Evolutionary conservation across 2,888 invertebrate genomes (phyloP).

Genomic region (Aphidius colemani): DNA sequence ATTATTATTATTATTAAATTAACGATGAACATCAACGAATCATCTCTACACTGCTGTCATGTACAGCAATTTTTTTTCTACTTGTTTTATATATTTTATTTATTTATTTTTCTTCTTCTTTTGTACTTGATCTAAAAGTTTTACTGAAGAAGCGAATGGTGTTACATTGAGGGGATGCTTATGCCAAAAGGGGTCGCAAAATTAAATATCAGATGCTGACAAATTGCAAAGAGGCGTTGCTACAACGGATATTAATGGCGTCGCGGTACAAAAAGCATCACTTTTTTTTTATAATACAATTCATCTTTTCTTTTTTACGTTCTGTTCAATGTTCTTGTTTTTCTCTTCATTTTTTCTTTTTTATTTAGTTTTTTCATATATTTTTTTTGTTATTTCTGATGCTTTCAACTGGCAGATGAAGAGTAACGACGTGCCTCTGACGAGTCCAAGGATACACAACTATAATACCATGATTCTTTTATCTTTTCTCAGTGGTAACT

Average conservation of each 20-base stretch:
- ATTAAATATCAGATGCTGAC: conserved; percentile 61
- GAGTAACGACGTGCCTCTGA: conserved; percentile 51
- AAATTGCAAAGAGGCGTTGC: conserved; percentile 59
- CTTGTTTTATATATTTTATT: conserved; percentile 1
- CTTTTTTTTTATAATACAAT: conserved; percentile 29
- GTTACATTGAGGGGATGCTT: neutral
- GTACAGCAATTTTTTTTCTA: conserved; percentile 10
- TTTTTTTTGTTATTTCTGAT: conserved; percentile 31
- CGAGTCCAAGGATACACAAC: conserved; percentile 13
- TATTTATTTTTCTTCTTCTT: conserved; percentile 2
- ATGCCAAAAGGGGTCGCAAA: conserved; percentile 53
- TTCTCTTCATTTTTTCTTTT: too few relatives aligned
- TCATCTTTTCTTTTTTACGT: too few relatives aligned
- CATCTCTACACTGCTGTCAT: neutral
- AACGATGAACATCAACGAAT: too few relatives aligned
- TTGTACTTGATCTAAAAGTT: conserved; percentile 22
- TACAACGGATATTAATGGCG: conserved; percentile 60
- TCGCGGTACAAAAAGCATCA: conserved; percentile 54
- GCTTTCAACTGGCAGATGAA: conserved; percentile 55
- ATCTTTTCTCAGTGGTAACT: too few relatives aligned
- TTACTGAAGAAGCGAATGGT: conserved; percentile 4
- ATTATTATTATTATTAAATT: too few relatives aligned
- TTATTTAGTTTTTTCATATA: neutral
- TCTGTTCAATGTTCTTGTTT: too few relatives aligned
- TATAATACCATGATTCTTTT: too few relatives aligned